A percentile compares a stretch with the other conserved stretches of the same genome.
These are phyloP conservation scores for Serinus canaria DNA, from an alignment of 2,113 vertebrate species.

Conservation along the genomic window DNA sequence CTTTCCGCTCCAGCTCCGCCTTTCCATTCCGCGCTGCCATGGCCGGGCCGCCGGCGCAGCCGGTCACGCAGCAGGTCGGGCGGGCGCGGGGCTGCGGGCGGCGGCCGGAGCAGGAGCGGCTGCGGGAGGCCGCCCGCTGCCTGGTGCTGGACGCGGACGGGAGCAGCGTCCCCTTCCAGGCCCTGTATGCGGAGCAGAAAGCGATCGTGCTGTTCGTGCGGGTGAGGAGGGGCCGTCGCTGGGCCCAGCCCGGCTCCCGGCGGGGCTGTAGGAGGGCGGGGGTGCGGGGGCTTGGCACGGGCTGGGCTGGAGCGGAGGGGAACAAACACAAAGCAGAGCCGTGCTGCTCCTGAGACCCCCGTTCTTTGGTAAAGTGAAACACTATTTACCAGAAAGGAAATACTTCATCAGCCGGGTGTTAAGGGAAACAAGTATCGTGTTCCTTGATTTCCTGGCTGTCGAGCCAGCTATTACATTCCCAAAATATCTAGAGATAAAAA, in stretches of 20 bases:
- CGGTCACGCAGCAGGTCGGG: constrained; percentile 79
- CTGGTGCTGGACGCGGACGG: constrained; percentile 77
- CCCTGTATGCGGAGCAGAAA: constrained; percentile 78
- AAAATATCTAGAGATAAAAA: background rate
- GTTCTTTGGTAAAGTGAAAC: background rate
- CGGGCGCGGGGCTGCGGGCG: background rate
- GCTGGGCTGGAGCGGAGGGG: background rate
- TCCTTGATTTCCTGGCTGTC: background rate
- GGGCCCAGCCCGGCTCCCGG: background rate
- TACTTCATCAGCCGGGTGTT: background rate
- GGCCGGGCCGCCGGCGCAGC: constrained; percentile 19
- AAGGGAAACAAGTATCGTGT: background rate
- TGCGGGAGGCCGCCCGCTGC: constrained; percentile 64
- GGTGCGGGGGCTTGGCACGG: accelerated
- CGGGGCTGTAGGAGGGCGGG: background rate
- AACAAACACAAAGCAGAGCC: accelerated
- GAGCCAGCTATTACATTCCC: background rate
- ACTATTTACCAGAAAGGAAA: background rate
- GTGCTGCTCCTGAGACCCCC: background rate
- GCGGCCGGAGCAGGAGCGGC: background rate
- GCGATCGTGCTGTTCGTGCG: constrained; percentile 87
- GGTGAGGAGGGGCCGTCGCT: constrained; percentile 74
- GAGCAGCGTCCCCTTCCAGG: constrained; percentile 67
- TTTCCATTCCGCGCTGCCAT: background rate
- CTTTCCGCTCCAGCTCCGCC: background rate